phyloP scores from a whole-genome alignment of 2,888 invertebrate species.

The Blastobasis lacticolella region DNA sequence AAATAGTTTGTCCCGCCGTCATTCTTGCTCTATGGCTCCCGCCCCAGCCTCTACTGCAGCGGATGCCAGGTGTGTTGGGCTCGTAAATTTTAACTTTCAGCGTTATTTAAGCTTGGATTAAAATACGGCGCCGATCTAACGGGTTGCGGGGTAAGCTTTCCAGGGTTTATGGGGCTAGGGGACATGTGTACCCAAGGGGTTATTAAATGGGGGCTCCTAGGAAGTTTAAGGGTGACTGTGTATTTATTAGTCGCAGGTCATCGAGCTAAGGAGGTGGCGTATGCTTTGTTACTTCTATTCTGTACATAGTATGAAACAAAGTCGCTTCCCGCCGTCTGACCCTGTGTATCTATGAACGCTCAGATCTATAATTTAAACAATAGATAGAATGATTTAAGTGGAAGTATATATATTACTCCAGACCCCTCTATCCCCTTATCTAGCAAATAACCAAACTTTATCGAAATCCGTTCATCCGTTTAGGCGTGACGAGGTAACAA shows the following conservation, averaged over 20 bases:
- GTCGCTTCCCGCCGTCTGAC: background rate
- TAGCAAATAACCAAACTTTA: background rate
- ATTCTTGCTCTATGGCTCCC: too few relatives aligned
- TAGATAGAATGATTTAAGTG: too few relatives aligned
- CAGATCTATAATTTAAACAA: background rate
- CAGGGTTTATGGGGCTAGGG: background rate
- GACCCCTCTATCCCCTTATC: too few relatives aligned
- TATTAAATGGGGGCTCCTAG: background rate
- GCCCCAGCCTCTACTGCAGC: too few relatives aligned
- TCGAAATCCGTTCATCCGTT: background rate
- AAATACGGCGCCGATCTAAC: conserved; percentile 5
- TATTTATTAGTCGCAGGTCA: too few relatives aligned
- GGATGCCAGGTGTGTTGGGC: conserved; percentile 12
- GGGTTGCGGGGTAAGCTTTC: too few relatives aligned
- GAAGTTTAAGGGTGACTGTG: background rate
- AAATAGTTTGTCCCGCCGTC: too few relatives aligned
- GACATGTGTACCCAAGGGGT: background rate
- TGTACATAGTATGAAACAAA: too few relatives aligned
- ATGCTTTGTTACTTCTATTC: too few relatives aligned
- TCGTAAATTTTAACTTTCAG: conserved; percentile 24
- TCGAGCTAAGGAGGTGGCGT: too few relatives aligned
- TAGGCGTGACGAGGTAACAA: background rate
- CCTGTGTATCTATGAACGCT: background rate
- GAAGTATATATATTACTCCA: too few relatives aligned
- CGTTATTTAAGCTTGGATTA: conserved; percentile 24